Evolutionary conservation across 1,140 invertebrate genomes (phyloP), one percentile per base, ranked within the genome.

Genomic region (Hydropsyche tenuis): DNA sequence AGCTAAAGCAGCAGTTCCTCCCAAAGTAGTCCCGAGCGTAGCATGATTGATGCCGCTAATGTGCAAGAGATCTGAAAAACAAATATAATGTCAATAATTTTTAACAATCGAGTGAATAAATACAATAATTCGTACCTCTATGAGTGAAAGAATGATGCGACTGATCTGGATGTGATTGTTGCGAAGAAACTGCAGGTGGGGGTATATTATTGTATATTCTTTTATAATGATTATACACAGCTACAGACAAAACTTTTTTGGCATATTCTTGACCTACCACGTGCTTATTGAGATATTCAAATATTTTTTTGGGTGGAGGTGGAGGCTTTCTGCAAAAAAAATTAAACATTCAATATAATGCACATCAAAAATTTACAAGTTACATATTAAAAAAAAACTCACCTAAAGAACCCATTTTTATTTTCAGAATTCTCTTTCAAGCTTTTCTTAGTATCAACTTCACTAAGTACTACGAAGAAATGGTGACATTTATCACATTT

Each of bases 211-310:
- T 96, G 81, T 95, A 94, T 80, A 99, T 96, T 79, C 97, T 88
- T 86, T 99, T 99, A 83, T 99, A 99, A 83, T 99, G 98, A 85
- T 99, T 99, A 84, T 99, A 99, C 0, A 99, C 96, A 25, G 97
- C 97, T 4, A 99, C 97, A 27, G 96, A 93, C 9, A 99, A 85
- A n/a, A 99, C 96, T 86, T 98, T 99, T 83, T 99, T 99, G 0
- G 97, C 98, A 84, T 94, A 90, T 77, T 98, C 94, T 86, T 99
- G 98, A 0, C 97, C 98, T n/a, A 99, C 91, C 16, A 99, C 96
- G 86, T 96, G 96, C 80, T 93, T 94, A 83, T 99, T 94, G 37
- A 99, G 85, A 85, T 96, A 99, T 79, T 96, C 93, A 85, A 93
- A 96, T 75, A 99, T 99, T 90, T 98, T 97, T 85, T 96, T 97